Base-by-base conservation (phyloP, 2,888 invertebrate genomes). In the Papilio demoleus region DNA sequence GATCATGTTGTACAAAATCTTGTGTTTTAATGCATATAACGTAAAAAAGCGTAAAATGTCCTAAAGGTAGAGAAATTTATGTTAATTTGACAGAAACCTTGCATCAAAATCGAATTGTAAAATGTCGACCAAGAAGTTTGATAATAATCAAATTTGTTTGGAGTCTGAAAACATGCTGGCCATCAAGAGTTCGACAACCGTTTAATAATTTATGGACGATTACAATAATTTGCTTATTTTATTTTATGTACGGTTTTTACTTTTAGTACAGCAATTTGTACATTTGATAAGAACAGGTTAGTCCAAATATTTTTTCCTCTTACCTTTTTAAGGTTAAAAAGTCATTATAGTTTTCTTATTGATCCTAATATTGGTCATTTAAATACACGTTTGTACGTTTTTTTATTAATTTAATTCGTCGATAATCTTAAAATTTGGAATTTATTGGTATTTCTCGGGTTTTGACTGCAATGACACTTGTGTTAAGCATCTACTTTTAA, bases 391-490 rank as follows among this genome's bases (percentile, higher is more conserved):
- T 14, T 17, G 9, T n/a, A 17, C 11, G 31, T 56, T 56, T 53
- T 45, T 53, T 53, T 53, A 56, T 56, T 56, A 56, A 56, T 56
- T 53, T 5, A 17, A 31, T 53, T 56, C 31, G 27, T 31, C 53
- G 53, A 56, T 56, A 56, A 56, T n/a, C n/a, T 31, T 56, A 31
- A 56, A 56, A n/a, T n/a, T 27, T 27, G n/a, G 27, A 53, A 31
- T 9, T 27, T 17, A 31, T 31, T 31, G 22, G 27, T 31, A n/a
- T 31, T 2, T 4, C 17, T 31, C 17, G 31, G 31, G 6, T 31
- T 31, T 31, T 6, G 31, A 31, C 31, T 31, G 31, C 31, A 31
- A 31, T 4, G 6, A 31, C 31, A 31, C n/a, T n/a, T n/a, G 6
- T 6, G 6, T 31, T 31, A 3, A 4, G 31, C 31, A 3, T 31